Conservation (phyloP, 1,140 invertebrate species). For the Popillia japonica region DNA sequence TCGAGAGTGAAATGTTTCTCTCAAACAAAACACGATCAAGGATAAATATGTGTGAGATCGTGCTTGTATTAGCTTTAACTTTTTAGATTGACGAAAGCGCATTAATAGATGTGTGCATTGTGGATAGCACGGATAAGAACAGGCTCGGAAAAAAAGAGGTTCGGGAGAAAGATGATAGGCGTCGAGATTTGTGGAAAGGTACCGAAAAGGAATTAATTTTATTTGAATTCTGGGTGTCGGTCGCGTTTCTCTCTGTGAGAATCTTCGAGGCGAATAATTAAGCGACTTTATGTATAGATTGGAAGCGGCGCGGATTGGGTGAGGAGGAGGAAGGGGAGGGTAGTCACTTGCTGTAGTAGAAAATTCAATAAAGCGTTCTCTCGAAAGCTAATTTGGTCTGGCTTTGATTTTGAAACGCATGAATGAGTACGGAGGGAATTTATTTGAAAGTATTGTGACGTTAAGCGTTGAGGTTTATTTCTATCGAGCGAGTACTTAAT, state of each 20-base stretch:
- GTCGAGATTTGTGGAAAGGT: constrained; percentile 1
- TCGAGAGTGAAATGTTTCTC: constrained; percentile 43
- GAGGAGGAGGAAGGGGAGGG: no score
- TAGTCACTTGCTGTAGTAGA: background rate
- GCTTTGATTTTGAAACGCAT: background rate
- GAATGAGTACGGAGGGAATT: background rate
- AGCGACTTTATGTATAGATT: background rate
- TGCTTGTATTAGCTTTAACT: background rate
- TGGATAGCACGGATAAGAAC: background rate
- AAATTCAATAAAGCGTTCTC: constrained; percentile 1
- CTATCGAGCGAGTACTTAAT: no score
- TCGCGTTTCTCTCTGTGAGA: background rate
- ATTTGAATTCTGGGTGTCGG: background rate
- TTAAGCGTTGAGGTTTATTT: background rate
- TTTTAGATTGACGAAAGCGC: background rate
- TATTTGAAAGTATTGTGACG: background rate
- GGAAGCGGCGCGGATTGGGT: background rate
- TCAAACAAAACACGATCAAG: constrained; percentile 41
- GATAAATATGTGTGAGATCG: constrained; percentile 34
- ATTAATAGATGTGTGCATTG: background rate
- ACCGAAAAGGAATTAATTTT: constrained; percentile 3
- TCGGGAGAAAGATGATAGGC: background rate
- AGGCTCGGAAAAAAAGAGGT: background rate
- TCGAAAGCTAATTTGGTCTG: background rate
- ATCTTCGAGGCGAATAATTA: constrained; percentile 14